Evolutionary conservation across 1,140 invertebrate species (phyloP).

Genomic region (Lethocerus indicus): DNA sequence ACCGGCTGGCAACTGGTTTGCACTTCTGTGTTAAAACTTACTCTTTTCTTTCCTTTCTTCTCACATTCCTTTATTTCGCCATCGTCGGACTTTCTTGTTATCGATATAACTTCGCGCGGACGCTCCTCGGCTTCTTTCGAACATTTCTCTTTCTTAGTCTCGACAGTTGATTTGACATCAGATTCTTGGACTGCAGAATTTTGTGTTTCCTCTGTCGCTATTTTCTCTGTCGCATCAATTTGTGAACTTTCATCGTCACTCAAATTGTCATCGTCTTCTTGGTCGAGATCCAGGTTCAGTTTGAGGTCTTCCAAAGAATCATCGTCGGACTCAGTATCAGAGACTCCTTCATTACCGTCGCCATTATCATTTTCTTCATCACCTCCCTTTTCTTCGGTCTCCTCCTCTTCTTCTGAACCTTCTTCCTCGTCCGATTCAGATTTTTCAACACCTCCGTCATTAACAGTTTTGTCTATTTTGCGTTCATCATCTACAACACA

Average conservation of each 20-base stretch:
- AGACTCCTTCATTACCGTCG: conserved; percentile 5
- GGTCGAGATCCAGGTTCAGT: conserved; percentile 21
- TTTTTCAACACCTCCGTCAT: conserved; percentile 18
- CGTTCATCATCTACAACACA: not conserved
- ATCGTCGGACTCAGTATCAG: conserved; percentile 17
- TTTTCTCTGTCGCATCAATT: not conserved
- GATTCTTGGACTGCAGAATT: not conserved
- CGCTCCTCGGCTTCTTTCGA: not conserved
- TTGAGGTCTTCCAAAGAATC: conserved; percentile 14
- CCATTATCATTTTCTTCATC: conserved; percentile 23
- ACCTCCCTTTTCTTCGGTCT: conserved; percentile 14
- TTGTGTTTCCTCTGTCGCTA: not conserved
- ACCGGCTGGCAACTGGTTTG: conserved; percentile 7
- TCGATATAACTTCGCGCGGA: not conserved
- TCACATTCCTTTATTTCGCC: not conserved
- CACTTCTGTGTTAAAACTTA: conserved; percentile 7
- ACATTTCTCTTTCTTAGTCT: not conserved
- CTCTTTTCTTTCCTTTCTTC: conserved; percentile 17
- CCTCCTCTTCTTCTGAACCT: conserved; percentile 11
- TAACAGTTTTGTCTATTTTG: conserved; percentile 7
- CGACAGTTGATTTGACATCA: not conserved
- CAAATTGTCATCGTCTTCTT: conserved; percentile 22
- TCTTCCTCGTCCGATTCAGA: conserved; percentile 21
- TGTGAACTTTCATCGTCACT: conserved; percentile 17
- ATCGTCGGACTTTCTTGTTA: not conserved